Evolutionary conservation across 2,888 invertebrate species (phyloP), one percentile per base, ranked within the genome.

Genomic region (Hirudinaria manillensis): DNA sequence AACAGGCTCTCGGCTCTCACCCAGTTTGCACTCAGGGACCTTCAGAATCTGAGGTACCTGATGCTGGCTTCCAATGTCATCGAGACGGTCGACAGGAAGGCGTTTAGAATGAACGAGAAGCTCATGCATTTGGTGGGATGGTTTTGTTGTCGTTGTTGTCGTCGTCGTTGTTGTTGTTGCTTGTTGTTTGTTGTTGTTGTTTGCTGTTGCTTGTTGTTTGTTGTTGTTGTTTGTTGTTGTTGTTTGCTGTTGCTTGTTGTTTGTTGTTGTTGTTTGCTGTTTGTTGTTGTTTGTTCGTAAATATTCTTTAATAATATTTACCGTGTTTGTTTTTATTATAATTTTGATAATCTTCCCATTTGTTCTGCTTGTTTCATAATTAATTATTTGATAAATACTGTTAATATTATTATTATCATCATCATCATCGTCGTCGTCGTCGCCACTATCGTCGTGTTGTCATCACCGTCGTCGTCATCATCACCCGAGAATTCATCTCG

Each of bases 11-110:
- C 68, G 7, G 2, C 55, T 2, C 73, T 80, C 19, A 76, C 79
- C 1, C 76, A 78, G 75, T 74, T 76, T 68, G 77, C 78, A 1
- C 78, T 80, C 72, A 55, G 75, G 21, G 78, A 79, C 66, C 75
- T 79, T 13, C 53, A 27, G 7, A 79, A 76, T 45, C 74, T 80
- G 36, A 74, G 78, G 4, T 77, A 80, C 36, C 77, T 80, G 24
- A 45, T 75, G 21, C 72, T 80, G 61, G 70, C 78, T 2, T 72
- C 70, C 21, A 80, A 80, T 45, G 66, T 65, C 27, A 77, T 80
- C 70, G 53, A 27, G 32, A 53, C 70, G 29, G 75, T 80, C 24
- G 77, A 78, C 67, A 55, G 71, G 29, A 73, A 72, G 3, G 77
- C 80, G 0, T 80, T 80, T 74, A n/a, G 65, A 29, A 75, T 66